Evolutionary conservation across 2,797 vertebrate genomes (phyloP).

Genomic region (Gastrophryne carolinensis): DNA sequence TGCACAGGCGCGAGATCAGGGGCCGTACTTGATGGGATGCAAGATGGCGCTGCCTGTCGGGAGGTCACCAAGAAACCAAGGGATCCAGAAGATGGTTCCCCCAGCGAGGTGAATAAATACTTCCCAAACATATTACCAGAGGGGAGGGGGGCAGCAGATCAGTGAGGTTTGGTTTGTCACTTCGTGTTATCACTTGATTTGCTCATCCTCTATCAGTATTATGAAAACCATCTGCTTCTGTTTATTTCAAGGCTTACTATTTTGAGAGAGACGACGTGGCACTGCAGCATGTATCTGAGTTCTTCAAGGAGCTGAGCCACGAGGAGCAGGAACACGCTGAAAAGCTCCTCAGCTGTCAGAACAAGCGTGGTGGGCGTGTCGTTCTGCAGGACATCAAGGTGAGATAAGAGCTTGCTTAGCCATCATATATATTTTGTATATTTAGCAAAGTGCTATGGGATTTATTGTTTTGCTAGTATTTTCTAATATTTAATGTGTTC

Average conservation of each 20-base stretch:
- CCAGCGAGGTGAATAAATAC: too few relatives aligned
- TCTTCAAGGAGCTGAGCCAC: conserved; percentile 70
- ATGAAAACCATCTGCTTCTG: neutral
- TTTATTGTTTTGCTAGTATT: neutral
- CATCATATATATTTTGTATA: neutral
- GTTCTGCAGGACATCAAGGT: conserved; percentile 73
- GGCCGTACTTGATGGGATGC: too few relatives aligned
- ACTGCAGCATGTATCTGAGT: conserved; percentile 70
- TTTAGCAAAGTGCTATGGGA: neutral
- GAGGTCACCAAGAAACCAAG: too few relatives aligned
- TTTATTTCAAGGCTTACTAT: conserved; percentile 70
- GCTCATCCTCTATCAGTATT: too few relatives aligned
- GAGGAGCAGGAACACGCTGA: conserved; percentile 76
- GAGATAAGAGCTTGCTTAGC: conserved; percentile 27
- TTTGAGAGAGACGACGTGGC: conserved; percentile 81
- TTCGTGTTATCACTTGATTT: too few relatives aligned
- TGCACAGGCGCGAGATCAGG: too few relatives aligned
- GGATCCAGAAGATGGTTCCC: too few relatives aligned
- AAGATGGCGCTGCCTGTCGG: too few relatives aligned
- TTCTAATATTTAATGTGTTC: neutral
- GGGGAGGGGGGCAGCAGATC: too few relatives aligned
- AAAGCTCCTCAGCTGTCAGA: conserved; percentile 75
- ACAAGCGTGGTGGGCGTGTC: conserved; percentile 72
- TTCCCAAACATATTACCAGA: too few relatives aligned
- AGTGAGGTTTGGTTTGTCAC: too few relatives aligned